Base-by-base conservation (phyloP, 2,797 vertebrate species). In the Scomberomorus guttatus region DNA sequence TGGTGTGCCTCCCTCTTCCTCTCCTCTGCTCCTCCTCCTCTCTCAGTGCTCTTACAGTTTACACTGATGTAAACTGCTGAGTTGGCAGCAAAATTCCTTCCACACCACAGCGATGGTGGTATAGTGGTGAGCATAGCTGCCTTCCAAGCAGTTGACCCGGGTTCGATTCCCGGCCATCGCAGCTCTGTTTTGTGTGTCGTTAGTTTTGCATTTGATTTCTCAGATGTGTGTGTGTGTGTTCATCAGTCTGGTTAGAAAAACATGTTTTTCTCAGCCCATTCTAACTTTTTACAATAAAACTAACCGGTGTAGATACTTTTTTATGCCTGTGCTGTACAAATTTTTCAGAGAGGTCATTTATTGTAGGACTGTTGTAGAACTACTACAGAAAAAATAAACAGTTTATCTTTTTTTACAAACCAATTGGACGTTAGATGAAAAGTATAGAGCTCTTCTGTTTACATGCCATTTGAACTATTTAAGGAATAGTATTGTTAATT, bases 71-170 rank as follows among this genome's bases (percentile, higher is more conserved):
- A 18, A 50, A 50, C 5, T 50, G 46, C 46, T 50, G 46, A 50
- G 17, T 20, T 50, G 18, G 7, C 46, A 18, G 18, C 4, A 50
- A 2, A 46, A 50, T 50, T 20, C 46, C 7, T 1, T 48, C 2
- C 9, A 1, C 12, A 1, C 18, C 18, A 50, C 46, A 50, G 46
- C 46, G 17, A 50, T 87, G 89, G 83, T 86, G 90, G 90, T 92
- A 90, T 91, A 92, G 90, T 92, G 91, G 91, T 89, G 17, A 92
- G 90, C 90, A 92, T 92, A 86, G 87, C 93, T 87, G 86, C 89
- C 86, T 90, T 92, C 87, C 87, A 92, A 93, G 91, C 90, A 93
- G 89, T 92, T 93, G 90, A 93, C 91, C n/a, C 24, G 37, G 37
- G 66, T 56, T 68, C 34, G 22, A 68, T 68, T 56, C 66, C 37